Conservation (phyloP, 2,797 vertebrate species). For the Hephaestus fuliginosus region DNA sequence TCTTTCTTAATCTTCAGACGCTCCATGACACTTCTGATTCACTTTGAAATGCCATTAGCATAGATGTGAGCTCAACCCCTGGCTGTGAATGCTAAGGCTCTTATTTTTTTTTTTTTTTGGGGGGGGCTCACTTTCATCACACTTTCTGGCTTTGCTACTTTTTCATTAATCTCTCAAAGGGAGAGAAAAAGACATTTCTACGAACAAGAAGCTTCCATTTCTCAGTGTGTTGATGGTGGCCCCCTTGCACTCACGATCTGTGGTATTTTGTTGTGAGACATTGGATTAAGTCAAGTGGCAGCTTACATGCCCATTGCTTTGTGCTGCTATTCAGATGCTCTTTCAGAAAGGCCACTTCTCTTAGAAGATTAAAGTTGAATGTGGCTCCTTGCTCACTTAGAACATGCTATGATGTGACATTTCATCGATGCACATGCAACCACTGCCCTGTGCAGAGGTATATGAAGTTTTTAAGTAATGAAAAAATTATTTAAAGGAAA, state of each 20-base stretch:
- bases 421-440: constrained; percentile 1
- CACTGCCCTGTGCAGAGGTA: neutral
- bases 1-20: constrained; percentile 51
- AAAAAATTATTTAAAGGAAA: neutral
- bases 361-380: constrained; percentile 49
- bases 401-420: constrained; percentile 1
- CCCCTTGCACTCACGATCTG: constrained; percentile 54
- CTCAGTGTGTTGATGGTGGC: constrained; percentile 48
- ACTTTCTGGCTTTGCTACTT: constrained; percentile 59
- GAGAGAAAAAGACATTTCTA: constrained; percentile 54
- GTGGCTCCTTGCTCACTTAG: neutral
- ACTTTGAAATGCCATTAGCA: constrained; percentile 67
- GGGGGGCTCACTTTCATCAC: constrained; percentile 46
- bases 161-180: constrained; percentile 67
- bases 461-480: neutral
- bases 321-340: constrained; percentile 37
- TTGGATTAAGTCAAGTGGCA: constrained; percentile 66
- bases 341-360: constrained; percentile 58
- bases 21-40: constrained; percentile 58
- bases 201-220: constrained; percentile 45
- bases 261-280: constrained; percentile 61
- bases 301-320: constrained; percentile 59
- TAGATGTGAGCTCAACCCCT: constrained; percentile 54
- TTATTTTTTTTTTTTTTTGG: constrained; percentile 62
- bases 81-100: constrained; percentile 57